These are phyloP conservation scores for Edolisoma coerulescens DNA, from an alignment of 2,113 vertebrate genomes.

Conservation along the genomic window DNA sequence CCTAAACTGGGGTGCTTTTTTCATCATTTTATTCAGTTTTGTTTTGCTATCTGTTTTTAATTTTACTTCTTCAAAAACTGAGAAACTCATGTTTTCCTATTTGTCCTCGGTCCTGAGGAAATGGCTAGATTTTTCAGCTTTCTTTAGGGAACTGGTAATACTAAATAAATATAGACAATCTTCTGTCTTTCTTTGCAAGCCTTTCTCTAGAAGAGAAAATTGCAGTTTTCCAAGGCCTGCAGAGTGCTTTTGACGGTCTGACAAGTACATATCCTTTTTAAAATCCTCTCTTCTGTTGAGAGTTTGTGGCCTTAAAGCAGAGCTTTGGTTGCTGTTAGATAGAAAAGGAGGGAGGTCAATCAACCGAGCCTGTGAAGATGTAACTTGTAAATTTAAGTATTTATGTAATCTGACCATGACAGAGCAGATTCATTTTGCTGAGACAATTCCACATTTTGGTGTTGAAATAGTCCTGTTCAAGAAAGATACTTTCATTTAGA, in stretches of 20 bases:
- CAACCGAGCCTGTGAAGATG: not conserved
- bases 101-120: not conserved
- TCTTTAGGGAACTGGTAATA: not conserved
- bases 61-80: not conserved
- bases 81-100: not conserved
- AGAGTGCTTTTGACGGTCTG: not conserved
- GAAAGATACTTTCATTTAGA: not conserved
- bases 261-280: not conserved
- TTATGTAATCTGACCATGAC: not conserved
- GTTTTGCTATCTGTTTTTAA: not conserved
- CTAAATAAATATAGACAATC: not conserved
- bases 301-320: not conserved
- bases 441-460: not conserved
- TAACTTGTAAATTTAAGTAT: not conserved
- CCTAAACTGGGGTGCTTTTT: fast-evolving
- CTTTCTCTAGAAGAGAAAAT: not conserved
- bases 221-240: not conserved
- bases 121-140: not conserved
- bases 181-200: not conserved
- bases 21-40: not conserved
- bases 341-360: not conserved
- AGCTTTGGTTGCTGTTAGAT: not conserved
- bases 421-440: not conserved
- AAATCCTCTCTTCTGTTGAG: not conserved
- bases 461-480: not conserved